phyloP scores from a whole-genome alignment of 2,888 invertebrate species.

The Calameuta filiformis region DNA sequence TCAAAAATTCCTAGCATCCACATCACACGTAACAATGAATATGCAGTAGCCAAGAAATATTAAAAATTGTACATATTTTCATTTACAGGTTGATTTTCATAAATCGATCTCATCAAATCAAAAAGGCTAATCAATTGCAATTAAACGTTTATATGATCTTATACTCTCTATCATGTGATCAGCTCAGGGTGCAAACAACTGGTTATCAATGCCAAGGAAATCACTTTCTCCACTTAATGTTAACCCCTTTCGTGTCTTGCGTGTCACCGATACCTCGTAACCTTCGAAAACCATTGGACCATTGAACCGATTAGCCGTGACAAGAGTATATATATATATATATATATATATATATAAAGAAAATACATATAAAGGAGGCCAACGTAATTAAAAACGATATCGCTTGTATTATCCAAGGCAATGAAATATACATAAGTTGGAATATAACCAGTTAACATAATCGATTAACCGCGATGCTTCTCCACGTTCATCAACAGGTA shows the following conservation, averaged over 20 bases:
- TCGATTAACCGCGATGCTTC: not conserved
- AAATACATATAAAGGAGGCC: not conserved
- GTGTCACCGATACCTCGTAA: slow-evolving; percentile 13
- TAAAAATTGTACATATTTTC: not conserved
- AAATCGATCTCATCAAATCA: too few relatives aligned
- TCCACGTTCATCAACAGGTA: not conserved
- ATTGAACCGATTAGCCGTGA: not conserved
- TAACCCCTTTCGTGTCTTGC: slow-evolving; percentile 21
- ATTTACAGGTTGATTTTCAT: not conserved
- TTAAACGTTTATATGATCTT: too few relatives aligned
- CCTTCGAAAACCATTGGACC: not conserved
- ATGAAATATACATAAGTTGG: not conserved
- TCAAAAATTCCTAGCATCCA: not conserved
- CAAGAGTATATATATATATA: not conserved
- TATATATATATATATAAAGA: too few relatives aligned
- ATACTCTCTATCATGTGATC: not conserved
- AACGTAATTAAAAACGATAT: not conserved
- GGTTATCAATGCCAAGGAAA: not conserved
- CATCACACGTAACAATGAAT: not conserved
- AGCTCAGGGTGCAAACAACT: not conserved
- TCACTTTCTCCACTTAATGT: not conserved
- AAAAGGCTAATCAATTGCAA: too few relatives aligned
- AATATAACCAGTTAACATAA: not conserved
- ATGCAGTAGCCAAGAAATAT: not conserved
- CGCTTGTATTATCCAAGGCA: not conserved